These are phyloP conservation scores for Eurois occulta DNA, from an alignment of 2,888 invertebrate species.

Conservation along the genomic window DNA sequence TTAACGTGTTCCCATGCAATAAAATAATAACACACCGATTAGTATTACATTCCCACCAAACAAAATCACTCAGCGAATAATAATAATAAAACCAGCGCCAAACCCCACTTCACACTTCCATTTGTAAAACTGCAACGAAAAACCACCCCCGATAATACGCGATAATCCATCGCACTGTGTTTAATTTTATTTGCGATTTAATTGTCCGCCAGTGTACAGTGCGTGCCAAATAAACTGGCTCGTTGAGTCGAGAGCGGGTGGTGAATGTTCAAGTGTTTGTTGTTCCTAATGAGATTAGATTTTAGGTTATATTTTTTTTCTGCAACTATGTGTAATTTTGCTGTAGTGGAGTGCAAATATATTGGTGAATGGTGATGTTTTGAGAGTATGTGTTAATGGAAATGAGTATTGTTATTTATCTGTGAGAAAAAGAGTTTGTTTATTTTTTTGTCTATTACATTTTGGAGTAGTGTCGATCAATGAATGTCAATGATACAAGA, in stretches of 20 bases:
- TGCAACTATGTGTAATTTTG: conserved; percentile 60
- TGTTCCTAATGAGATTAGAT: conserved; percentile 70
- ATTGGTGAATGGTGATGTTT: conserved; percentile 18
- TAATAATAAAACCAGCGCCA: conserved; percentile 37
- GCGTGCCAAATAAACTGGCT: conserved; percentile 78
- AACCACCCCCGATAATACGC: conserved; percentile 68
- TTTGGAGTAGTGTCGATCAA: not conserved
- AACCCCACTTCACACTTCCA: conserved; percentile 52
- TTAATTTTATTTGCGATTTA: conserved; percentile 88
- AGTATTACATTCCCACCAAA: conserved; percentile 50
- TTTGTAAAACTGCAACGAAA: conserved; percentile 63
- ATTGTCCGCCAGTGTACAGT: conserved; percentile 80
- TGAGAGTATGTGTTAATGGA: conserved; percentile 25
- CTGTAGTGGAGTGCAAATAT: conserved; percentile 63
- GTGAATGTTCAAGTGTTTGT: conserved; percentile 66
- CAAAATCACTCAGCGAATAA: conserved; percentile 58
- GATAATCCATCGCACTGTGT: conserved; percentile 78
- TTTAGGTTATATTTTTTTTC: conserved; percentile 60
- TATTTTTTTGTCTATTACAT: not conserved
- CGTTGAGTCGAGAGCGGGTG: conserved; percentile 68
- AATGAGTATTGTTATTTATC: conserved; percentile 27
- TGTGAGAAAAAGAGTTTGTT: conserved; percentile 13
- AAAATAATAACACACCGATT: conserved; percentile 42
- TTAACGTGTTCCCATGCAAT: conserved; percentile 23
- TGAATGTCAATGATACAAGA: not conserved